Evolutionary conservation across 1,140 invertebrate genomes (phyloP).

Genomic region (Thrips palmi): DNA sequence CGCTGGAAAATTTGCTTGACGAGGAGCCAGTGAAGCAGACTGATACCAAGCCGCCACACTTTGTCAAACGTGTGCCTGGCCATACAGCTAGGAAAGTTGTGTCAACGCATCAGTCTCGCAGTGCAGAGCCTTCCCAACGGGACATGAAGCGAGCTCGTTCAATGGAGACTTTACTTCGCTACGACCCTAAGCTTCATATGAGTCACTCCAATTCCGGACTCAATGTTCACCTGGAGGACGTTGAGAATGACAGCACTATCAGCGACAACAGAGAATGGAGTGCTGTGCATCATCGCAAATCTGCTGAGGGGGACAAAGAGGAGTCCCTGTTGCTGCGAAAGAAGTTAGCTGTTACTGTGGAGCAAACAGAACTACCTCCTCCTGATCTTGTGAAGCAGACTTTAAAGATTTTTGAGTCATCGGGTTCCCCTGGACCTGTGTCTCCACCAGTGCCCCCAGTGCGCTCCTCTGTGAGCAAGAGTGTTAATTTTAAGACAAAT

Average conservation of each 20-base stretch:
- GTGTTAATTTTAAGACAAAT: neutral
- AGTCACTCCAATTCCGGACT: no score
- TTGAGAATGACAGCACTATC: constrained; percentile 2
- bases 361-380: constrained; percentile 62
- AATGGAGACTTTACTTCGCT: constrained; percentile 54
- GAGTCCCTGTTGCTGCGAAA: neutral
- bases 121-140: neutral
- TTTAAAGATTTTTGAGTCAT: constrained; percentile 61
- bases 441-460: neutral
- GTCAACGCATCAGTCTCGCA: constrained; percentile 4
- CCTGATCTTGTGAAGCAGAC: constrained; percentile 70
- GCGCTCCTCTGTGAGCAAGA: no score
- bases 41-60: neutral
- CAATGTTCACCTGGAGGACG: neutral
- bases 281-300: constrained; percentile 26
- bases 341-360: constrained; percentile 44
- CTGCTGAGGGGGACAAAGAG: constrained; percentile 10
- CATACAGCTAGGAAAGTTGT: neutral
- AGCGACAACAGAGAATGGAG: constrained; percentile 22
- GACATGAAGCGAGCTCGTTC: constrained; percentile 62
- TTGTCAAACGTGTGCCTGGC: neutral
- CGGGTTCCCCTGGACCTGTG: no score
- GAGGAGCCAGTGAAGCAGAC: constrained; percentile 27
- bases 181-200: constrained; percentile 23
- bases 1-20: constrained; percentile 66